A percentile compares a stretch with the other conserved stretches of the same genome.
Evolutionary conservation across 2,113 vertebrate species (phyloP).

Genomic region (Hydropotes inermis): DNA sequence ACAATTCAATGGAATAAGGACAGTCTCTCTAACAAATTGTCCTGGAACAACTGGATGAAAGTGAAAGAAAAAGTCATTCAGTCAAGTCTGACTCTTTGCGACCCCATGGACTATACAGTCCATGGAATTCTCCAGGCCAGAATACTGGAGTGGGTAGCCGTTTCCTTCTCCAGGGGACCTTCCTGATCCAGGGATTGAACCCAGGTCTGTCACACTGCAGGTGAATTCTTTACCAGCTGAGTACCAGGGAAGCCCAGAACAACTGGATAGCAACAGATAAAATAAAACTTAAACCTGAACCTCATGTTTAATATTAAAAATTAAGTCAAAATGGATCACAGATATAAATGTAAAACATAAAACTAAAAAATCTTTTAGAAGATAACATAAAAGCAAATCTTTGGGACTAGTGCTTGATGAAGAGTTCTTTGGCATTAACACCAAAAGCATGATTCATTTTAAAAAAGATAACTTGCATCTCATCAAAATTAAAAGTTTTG

Average conservation of each 20-base stretch:
- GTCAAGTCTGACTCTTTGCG: neutral
- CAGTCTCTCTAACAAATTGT: neutral
- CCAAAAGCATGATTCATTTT: neutral
- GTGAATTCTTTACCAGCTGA: neutral
- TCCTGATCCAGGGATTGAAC: neutral
- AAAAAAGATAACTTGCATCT: neutral
- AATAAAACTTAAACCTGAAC: neutral
- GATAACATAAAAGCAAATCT: constrained; percentile 16
- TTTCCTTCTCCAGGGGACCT: neutral
- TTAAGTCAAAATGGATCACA: constrained; percentile 27
- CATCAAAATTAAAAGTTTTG: constrained; percentile 35
- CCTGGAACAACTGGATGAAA: neutral
- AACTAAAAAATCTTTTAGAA: constrained; percentile 19
- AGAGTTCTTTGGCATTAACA: neutral
- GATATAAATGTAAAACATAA: constrained; percentile 18
- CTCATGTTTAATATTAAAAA: constrained; percentile 25
- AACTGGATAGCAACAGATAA: neutral
- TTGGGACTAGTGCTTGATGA: neutral
- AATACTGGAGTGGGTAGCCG: neutral
- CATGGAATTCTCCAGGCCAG: neutral
- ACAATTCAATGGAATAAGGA: neutral
- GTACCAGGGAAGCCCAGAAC: neutral
- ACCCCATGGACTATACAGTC: neutral
- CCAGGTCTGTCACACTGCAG: neutral
- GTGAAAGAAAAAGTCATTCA: neutral